Evolutionary conservation across 2,888 invertebrate genomes (phyloP), one percentile per base, ranked within the genome.

Genomic region (Mesoligia furuncula): DNA sequence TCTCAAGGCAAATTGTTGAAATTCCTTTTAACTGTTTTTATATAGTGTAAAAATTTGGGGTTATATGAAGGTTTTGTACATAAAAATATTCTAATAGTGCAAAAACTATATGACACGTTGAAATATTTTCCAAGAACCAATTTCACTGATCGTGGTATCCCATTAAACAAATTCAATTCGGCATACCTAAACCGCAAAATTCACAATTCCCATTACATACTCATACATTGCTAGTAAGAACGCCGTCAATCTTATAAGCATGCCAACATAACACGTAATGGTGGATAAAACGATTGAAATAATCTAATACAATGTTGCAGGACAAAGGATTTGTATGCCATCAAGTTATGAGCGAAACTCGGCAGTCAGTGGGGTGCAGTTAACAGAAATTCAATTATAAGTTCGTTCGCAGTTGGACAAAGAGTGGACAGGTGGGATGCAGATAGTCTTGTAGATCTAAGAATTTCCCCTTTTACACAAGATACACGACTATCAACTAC

Each of bases 331-430:
- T 86, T 79, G 87, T 92, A 91, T 88, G 90, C 90, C 90, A 94
- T 94, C 92, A 91, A 93, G 95, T 95, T 95, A 95, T 94, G 93
- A 89, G 93, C 93, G 90, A 91, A 91, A 91, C 91, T 93, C 93
- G 93, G 94, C 93, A 94, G 94, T 94, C 96, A 93, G 91, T 89
- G 82, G 96, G 94, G 96, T 90, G 94, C 93, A 93, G 94, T 96
- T 96, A 95, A 95, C 96, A 92, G 94, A 94, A 95, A 95, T 96
- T 96, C 96, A 96, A 96, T 96, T 96, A 96, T 96, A 96, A 96
- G 93, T 96, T 96, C 92, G 93, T 93, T 95, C 93, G 92, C 93
- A 92, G 82, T 79, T 82, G 73, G 81, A 5, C 94, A 94, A 86
- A 95, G 95, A 95, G 17, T 88, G 89, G 31, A 0, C 54, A 51